These are phyloP conservation scores for Temnothorax rugatulus DNA, from an alignment of 2,888 invertebrate genomes.

Conservation along the genomic window DNA sequence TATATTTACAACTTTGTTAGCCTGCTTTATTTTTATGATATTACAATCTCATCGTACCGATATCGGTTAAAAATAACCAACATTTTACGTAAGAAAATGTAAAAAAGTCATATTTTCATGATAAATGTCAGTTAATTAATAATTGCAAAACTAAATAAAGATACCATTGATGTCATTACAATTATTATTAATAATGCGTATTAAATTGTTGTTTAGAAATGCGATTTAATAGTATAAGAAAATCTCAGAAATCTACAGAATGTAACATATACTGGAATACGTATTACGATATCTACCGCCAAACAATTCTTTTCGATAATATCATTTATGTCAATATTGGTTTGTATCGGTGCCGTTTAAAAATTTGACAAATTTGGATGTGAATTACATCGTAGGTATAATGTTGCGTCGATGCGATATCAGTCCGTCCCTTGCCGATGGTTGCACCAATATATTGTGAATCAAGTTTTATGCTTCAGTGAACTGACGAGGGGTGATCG, in stretches of 20 bases:
- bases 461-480: slow-evolving; percentile 12
- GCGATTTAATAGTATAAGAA: not conserved
- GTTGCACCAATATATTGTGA: not conserved
- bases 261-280: not conserved
- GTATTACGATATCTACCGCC: not conserved
- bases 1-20: slow-evolving; percentile 12
- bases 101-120: not conserved
- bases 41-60: not conserved
- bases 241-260: not conserved
- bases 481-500: not conserved
- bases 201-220: not conserved
- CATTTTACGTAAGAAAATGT: slow-evolving; percentile 6
- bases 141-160: slow-evolving; percentile 1
- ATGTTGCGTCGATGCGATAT: not conserved
- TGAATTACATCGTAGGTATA: not conserved
- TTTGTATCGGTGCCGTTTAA: not conserved
- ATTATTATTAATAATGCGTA: not conserved
- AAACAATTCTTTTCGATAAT: not conserved
- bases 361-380: slow-evolving; percentile 2
- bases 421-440: not conserved
- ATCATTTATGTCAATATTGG: not conserved
- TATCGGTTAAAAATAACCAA: not conserved
- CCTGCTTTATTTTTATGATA: not conserved
- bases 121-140: slow-evolving; percentile 2
- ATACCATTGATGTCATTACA: not conserved